Base-by-base conservation (phyloP, 2,888 invertebrate genomes). In the Aphodius sticticus region DNA sequence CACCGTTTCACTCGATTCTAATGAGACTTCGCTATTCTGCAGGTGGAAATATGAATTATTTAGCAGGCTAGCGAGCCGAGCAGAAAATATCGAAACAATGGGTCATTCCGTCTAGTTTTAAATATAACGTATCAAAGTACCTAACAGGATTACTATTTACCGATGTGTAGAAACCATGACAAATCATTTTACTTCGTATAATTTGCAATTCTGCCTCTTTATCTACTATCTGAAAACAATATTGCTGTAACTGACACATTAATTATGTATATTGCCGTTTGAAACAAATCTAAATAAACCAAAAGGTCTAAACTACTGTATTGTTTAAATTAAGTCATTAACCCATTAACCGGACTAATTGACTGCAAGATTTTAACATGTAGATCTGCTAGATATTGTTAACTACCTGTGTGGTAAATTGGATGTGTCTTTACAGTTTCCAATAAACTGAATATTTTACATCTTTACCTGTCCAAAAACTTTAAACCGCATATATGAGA, bases 41-140 rank as follows among this genome's bases (percentile, higher is more conserved):
- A 53, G 53, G 53, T 53, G 53, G 53, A 53, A 53, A 53, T 53
- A 53, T 53, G 53, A 53, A 53, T 53, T 53, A 53, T 53, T 53
- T 53, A 53, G 12, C 53, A 53, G 53, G 53, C 7, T 53, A 9
- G 53, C 53, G 12, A 53, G 53, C 53, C 53, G 53, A 53, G 12
- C 53, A 53, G 53, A 7, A 53, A 53, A 53, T 53, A 53, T 53
- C 7, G 53, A 7, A 53, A 53, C 53, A 53, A 53, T 53, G 12
- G 53, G 53, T 12, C 9, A 5, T 53, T 7, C 53, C 12, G 12
- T 1, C 12, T 9, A 53, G 53, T 53, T 12, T 53, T 53, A 12
- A 26, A 26, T 26, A 26, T 26, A 26, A 26, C 26, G 26, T 26
- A 26, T 26, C 26, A 3, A 2, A 26, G 26, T 26, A 26, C 26